Evolutionary conservation across 2,888 invertebrate genomes (phyloP).

Genomic region (Uloborus plumipes): DNA sequence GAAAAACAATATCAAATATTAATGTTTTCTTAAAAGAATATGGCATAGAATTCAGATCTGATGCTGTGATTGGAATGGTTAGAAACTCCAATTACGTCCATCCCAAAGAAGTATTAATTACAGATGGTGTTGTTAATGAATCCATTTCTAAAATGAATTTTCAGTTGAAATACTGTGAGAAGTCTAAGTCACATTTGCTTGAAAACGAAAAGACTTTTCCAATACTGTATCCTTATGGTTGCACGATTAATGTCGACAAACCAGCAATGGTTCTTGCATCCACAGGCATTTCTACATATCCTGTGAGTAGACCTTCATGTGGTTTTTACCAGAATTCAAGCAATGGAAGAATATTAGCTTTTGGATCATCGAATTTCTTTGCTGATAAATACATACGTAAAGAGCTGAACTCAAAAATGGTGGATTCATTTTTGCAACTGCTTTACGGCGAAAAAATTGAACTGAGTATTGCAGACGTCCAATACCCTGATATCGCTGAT

Average conservation of each 20-base stretch:
- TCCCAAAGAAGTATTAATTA: constrained; percentile 94
- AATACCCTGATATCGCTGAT: constrained; percentile 93
- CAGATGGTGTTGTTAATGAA: constrained; percentile 84
- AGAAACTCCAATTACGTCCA: constrained; percentile 97
- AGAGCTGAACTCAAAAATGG: constrained; percentile 82
- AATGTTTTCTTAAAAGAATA: constrained; percentile 96
- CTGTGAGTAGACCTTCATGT: constrained; percentile 87
- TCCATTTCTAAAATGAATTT: constrained; percentile 71
- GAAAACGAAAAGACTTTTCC: not conserved
- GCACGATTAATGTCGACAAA: constrained; percentile 90
- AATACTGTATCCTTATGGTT: constrained; percentile 87
- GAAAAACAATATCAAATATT: constrained; percentile 84
- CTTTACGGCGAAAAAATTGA: constrained; percentile 79
- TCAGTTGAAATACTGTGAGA: too few relatives aligned
- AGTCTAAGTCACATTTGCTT: too few relatives aligned
- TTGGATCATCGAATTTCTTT: constrained; percentile 93
- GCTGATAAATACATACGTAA: constrained; percentile 92
- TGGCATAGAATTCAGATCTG: constrained; percentile 94
- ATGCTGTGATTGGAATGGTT: constrained; percentile 87
- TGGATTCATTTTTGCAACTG: constrained; percentile 86
- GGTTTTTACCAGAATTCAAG: constrained; percentile 78
- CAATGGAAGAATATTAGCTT: constrained; percentile 83
- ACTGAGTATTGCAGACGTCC: constrained; percentile 86
- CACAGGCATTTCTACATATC: constrained; percentile 92
- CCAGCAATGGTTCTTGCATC: constrained; percentile 91